Percentiles rank a stretch among this genome's conserved stretches.
Evolutionary conservation across 1,140 invertebrate species (phyloP).

Genomic region (Eurytemora carolleeae): DNA sequence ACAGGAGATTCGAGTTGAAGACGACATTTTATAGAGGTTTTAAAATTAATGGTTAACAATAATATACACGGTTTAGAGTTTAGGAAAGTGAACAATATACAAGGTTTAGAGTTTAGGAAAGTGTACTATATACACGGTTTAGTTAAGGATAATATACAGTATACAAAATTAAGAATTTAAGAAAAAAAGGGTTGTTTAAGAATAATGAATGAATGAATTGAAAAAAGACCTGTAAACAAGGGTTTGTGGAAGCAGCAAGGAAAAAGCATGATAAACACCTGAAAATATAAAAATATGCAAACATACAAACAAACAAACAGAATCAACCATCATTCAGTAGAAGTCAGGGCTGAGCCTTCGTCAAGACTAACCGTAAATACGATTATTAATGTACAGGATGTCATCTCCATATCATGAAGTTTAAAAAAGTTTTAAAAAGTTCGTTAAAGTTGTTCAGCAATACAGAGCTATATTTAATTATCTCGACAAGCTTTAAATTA

Average conservation of each 20-base stretch:
- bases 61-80: background rate
- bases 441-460: too few relatives aligned
- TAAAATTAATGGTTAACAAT: background rate
- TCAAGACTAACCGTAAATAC: background rate
- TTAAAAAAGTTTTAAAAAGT: background rate
- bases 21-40: too few relatives aligned
- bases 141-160: too few relatives aligned
- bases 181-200: background rate
- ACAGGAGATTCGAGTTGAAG: too few relatives aligned
- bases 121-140: background rate
- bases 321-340: background rate
- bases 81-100: background rate
- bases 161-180: background rate
- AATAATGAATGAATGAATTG: background rate
- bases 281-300: background rate
- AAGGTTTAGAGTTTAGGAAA: background rate
- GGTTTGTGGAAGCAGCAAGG: constrained; percentile 4
- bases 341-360: too few relatives aligned
- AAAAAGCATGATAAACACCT: constrained; percentile 13
- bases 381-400: background rate
- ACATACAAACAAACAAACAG: background rate
- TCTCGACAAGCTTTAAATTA: too few relatives aligned
- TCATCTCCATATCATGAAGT: background rate
- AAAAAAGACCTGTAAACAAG: background rate
- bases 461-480: too few relatives aligned